These are phyloP conservation scores for Cecropterus lyciades DNA, from an alignment of 1,140 invertebrate species.

Conservation along the genomic window DNA sequence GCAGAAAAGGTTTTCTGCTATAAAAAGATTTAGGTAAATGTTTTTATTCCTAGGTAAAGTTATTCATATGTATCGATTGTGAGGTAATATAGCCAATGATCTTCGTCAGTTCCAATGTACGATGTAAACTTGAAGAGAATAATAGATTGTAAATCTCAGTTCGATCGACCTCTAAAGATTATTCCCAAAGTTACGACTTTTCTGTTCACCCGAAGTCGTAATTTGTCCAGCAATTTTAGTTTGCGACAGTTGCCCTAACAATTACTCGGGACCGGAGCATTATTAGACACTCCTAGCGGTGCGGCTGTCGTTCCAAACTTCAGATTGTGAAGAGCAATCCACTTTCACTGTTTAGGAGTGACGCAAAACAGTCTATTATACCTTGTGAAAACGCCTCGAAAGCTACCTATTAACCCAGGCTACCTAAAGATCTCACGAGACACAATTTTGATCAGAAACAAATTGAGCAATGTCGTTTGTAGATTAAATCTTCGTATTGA, in stretches of 20 bases:
- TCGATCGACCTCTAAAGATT: no score
- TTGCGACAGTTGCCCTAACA: constrained; percentile 25
- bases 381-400: constrained; percentile 16
- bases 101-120: no score
- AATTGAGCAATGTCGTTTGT: no score
- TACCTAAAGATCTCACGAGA: background rate
- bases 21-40: no score
- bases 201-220: constrained; percentile 7
- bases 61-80: no score
- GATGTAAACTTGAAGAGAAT: no score
- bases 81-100: no score
- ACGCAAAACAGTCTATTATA: constrained; percentile 28
- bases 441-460: background rate
- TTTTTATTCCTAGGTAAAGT: no score
- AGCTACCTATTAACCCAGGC: background rate
- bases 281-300: constrained; percentile 17
- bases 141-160: no score
- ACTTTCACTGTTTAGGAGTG: constrained; percentile 11
- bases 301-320: constrained; percentile 31
- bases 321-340: constrained; percentile 22
- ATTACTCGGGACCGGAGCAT: constrained; percentile 31
- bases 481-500: no score
- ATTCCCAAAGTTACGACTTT: background rate
- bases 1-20: no score
- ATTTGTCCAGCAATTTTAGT: constrained; percentile 19